Base-by-base conservation (phyloP, 2,888 invertebrate genomes). In the Ferdinandea cuprea region DNA sequence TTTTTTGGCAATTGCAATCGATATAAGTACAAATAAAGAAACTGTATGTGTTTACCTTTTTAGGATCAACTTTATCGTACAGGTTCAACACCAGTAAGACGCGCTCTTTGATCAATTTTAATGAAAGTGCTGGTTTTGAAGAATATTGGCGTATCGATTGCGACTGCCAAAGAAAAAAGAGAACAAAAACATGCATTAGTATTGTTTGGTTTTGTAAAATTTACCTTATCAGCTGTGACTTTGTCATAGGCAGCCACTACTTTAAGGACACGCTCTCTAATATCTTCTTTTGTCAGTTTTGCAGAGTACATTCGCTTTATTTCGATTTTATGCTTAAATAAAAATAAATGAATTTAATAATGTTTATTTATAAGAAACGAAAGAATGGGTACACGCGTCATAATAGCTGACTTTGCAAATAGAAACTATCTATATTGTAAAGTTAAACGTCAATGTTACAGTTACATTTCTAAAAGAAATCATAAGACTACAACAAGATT, bases 51-150 rank as follows among this genome's bases (percentile, higher is more conserved):
- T 88, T 92, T 96, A 99, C 98, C 97, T 98, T 97, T 88, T 94
- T 93, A 87, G 97, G 95, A 89, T 96, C 94, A 92, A 99, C 93
- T 95, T 99, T 99, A 93, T 99, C 99, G 93, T 97, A 99, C 87
- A 99, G 95, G 93, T 96, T 96, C 89, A 99, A 95, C 86, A 99
- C 97, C 92, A 99, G 95, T 88, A 98, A 92, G 86, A 99, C 98
- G 91, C 99, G 94, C 91, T 97, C 95, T 90, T 93, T 92, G 91
- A 98, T 96, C 88, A 96, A 93, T 89, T 96, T 95, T 91, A 97
- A 92, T 85, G 96, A 93, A 88, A 97, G 92, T 86, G 97, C 97
- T 86, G 94, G 93, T 89, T 94, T 95, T 86, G 91, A 92, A 91
- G 95, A 94, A 93, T 95, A 96, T 91, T 93, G 93, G 91, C 95